Base-by-base conservation (phyloP, 2,888 invertebrate species). In the Harmothoe impar region DNA sequence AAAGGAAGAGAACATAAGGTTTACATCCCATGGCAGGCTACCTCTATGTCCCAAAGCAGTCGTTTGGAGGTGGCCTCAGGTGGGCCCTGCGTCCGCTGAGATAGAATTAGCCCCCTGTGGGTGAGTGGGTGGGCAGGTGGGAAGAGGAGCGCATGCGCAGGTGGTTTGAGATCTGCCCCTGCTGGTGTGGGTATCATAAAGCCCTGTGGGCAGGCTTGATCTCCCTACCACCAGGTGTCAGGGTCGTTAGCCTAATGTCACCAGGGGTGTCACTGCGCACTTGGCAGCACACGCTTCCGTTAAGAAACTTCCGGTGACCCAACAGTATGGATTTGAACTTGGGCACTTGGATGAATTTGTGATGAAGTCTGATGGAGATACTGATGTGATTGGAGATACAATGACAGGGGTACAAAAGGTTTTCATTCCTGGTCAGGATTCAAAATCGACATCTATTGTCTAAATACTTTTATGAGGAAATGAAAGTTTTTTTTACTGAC, bases 191-290 rank as follows among this genome's bases (percentile, higher is more conserved):
- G 72, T 25, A 25, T 17, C 25, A 25, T 72, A 72, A 62, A 72
- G 72, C 72, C 72, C 72, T 17, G 5, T n/a, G 31, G 31, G 29
- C 29, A 43, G 25, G 29, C 72, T 72, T 72, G 29, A 72, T 72
- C 72, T 72, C 29, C 29, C 29, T 25, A 3, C 72, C 72, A 72
- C 29, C 72, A 72, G 72, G 72, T 72, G 72, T 72, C 29, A 72
- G 29, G 72, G 72, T 72, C 72, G 29, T 72, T 29, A 72, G 29
- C 29, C 15, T 72, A 72, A 72, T 72, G 72, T 25, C 72, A n/a
- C 72, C 72, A 72, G 72, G 31, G 72, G 72, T 72, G 29, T 29
- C 29, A 29, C 29, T 72, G 72, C 29, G 72, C 72, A 72, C 72
- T 29, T 12, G 72, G 72, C 25, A 72, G 25, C 29, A 25, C 72